Base-by-base conservation (phyloP, 2,888 invertebrate species). In the Oasisia sp. region DNA sequence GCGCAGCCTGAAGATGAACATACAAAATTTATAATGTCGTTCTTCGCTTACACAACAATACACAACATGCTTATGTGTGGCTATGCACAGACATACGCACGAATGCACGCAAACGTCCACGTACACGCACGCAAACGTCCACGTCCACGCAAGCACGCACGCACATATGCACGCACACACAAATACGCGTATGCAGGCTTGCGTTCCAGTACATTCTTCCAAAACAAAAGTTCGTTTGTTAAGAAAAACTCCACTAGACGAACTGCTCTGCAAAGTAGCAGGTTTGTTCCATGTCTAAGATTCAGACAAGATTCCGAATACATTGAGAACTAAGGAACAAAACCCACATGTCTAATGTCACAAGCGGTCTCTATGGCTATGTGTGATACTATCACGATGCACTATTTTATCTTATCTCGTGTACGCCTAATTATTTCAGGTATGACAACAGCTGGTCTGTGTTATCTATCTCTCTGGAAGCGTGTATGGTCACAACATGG, bases 1-100 rank as follows among this genome's bases (percentile, higher is more conserved):
- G 92, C 95, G 94, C 11, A 58, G 19, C 32, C 94, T 94, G 92
- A 4, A 91, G 27, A 74, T 27, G 27, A 50, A 7, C 90, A 32
- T 89, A 91, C 9, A 9, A 74, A 92, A 32, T 32, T 19, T 32
- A 27, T 74, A 74, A 27, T 74, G 14, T 74, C 27, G 4, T 19
- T 19, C 74, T 19, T 7, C 74, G 74, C 27, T 74, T 11, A 91
- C 44, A n/a, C 32, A 90, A 7, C 90, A 7, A 38, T 38, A 38
- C 50, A 92, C 32, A 5, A 50, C 14, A 32, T 45, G 27, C 38
- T 38, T 38, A 38, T 38, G 90, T 11, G 45, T 32, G 27, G 19
- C 9, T 5, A 74, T 19, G 89, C 32, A n/a, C 50, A 14, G 14
- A 50, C 50, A 50, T 11, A 50, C 50, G 50, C 50, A 32, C 19